Percentiles rank a stretch among this genome's conserved stretches.
Conservation (phyloP, 2,797 vertebrate genomes). For the Rhinatrema bivittatum region DNA sequence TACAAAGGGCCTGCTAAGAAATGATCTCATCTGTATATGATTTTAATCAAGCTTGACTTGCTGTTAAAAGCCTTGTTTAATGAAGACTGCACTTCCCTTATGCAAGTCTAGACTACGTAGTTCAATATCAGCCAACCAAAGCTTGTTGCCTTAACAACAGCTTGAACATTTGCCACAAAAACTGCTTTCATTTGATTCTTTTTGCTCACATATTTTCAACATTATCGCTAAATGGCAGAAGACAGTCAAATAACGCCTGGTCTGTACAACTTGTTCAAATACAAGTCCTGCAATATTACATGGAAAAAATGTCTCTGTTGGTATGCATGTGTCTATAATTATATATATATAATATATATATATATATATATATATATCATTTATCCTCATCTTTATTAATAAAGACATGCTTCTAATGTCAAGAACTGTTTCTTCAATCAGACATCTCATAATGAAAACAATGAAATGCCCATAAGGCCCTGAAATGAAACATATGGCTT, state of each 20-base stretch:
- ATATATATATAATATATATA: slow-evolving; percentile 3
- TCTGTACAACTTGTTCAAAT: not conserved
- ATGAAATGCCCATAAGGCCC: too few species aligned
- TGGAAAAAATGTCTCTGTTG: too few species aligned
- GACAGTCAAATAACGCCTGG: not conserved
- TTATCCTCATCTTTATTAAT: slow-evolving; percentile 17
- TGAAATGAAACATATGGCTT: too few species aligned
- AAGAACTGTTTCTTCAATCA: slow-evolving; percentile 6
- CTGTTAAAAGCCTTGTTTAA: slow-evolving; percentile 42
- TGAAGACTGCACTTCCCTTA: slow-evolving; percentile 38
- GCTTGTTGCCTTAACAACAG: slow-evolving; percentile 21
- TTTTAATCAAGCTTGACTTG: slow-evolving; percentile 45
- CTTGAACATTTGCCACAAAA: slow-evolving; percentile 17
- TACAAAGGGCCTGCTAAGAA: slow-evolving; percentile 38
- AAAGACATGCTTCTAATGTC: slow-evolving; percentile 9
- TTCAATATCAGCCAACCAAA: slow-evolving; percentile 29
- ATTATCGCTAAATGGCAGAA: slow-evolving; percentile 11
- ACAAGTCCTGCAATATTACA: slow-evolving; percentile 3
- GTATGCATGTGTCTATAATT: too few species aligned
- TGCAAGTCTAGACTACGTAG: slow-evolving; percentile 8
- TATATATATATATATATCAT: slow-evolving; percentile 1
- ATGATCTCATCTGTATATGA: slow-evolving; percentile 46
- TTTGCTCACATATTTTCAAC: slow-evolving; percentile 29
- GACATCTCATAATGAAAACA: too few species aligned
- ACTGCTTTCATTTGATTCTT: not conserved